These are phyloP conservation scores for Bibio marci DNA, from an alignment of 2,888 invertebrate species.

Conservation along the genomic window DNA sequence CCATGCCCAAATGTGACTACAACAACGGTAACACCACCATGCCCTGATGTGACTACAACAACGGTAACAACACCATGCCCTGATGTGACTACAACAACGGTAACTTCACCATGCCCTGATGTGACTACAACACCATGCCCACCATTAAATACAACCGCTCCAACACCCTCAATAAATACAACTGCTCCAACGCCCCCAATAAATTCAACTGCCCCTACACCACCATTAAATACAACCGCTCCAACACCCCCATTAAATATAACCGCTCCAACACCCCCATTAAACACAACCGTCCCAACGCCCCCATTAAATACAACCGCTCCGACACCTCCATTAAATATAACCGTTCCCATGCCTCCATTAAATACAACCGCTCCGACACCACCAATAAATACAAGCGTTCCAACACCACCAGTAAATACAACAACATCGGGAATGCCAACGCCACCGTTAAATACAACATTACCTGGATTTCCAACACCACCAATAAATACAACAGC, in stretches of 20 bases:
- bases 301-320: not conserved
- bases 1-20: not conserved
- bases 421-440: slow-evolving; percentile 1
- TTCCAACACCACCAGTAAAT: not conserved
- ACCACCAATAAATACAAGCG: not conserved
- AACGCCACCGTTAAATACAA: not conserved
- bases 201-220: not conserved
- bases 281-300: not conserved
- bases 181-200: not conserved
- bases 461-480: not conserved
- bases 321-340: not conserved
- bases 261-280: slow-evolving; percentile 1
- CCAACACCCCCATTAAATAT: slow-evolving; percentile 6
- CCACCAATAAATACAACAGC: not conserved
- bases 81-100: slow-evolving; percentile 8
- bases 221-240: slow-evolving; percentile 1
- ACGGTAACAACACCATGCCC: slow-evolving; percentile 2
- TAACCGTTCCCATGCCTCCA: slow-evolving; percentile 1
- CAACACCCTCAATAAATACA: not conserved
- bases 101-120: not conserved
- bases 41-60: slow-evolving; percentile 10
- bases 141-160: too few species aligned
- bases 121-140: not conserved
- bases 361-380: slow-evolving; percentile 4
- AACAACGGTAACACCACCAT: not conserved